phyloP scores from a whole-genome alignment of 2,797 vertebrate species.

The Limnodromus scolopaceus region DNA sequence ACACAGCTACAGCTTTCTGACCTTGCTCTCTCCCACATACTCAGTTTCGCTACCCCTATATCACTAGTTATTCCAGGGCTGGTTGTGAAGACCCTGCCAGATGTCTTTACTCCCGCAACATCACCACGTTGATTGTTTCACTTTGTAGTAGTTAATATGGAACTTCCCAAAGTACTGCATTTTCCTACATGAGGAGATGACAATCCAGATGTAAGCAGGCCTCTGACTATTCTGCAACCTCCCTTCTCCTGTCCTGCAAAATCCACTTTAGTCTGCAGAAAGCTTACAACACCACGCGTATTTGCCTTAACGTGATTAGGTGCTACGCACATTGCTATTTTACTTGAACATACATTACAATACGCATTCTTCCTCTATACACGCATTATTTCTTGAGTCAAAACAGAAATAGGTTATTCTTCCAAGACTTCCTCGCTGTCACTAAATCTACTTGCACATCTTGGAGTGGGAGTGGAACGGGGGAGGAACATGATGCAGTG shows the following conservation, averaged over 20 bases:
- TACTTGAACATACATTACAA: background rate
- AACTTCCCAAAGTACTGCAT: background rate
- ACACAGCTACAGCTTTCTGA: rapidly evolving
- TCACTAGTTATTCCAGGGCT: background rate
- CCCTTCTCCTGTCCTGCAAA: background rate
- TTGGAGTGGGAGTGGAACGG: background rate
- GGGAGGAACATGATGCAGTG: background rate
- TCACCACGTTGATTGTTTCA: rapidly evolving
- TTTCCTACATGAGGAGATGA: background rate
- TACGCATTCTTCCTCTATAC: background rate
- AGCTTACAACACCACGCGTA: background rate
- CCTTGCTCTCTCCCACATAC: background rate
- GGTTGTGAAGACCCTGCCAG: background rate
- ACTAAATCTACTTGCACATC: background rate
- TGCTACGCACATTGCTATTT: rapidly evolving
- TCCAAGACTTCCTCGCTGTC: conserved; percentile 10
- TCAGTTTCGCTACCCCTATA: background rate
- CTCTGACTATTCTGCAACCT: background rate
- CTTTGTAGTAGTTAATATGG: rapidly evolving
- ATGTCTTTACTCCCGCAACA: background rate
- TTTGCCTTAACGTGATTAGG: background rate
- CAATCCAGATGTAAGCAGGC: too few relatives aligned
- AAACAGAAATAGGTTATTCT: background rate
- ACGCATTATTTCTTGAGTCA: background rate
- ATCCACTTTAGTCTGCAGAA: background rate